Percentiles rank a stretch among this genome's conserved stretches.
Conservation (phyloP, 2,797 vertebrate genomes). For the Streptopelia turtur region DNA sequence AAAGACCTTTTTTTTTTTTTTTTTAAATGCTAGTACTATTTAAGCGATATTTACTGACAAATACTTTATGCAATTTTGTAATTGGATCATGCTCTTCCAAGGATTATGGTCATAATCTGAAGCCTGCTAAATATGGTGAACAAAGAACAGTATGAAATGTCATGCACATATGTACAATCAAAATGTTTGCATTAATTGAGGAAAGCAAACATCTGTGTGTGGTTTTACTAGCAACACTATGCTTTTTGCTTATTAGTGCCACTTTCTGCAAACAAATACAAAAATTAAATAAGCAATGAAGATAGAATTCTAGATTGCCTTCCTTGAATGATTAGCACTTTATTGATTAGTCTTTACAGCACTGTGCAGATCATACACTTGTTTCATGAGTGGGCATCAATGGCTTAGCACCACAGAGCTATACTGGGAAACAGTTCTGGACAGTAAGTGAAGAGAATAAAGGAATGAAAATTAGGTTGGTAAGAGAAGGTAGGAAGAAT, state of each 20-base stretch:
- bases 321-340: not conserved
- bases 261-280: not conserved
- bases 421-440: not conserved
- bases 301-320: not conserved
- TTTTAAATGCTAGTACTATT: not conserved
- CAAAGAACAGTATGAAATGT: not conserved
- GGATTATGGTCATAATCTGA: not conserved
- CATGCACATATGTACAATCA: not conserved
- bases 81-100: not conserved
- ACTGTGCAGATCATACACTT: not conserved
- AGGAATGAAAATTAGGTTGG: not conserved
- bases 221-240: not conserved
- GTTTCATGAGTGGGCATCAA: accelerated
- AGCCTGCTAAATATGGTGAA: not conserved
- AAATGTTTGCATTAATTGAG: not conserved
- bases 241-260: not conserved
- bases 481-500: not conserved
- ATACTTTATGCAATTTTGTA: not conserved
- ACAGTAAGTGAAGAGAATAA: not conserved
- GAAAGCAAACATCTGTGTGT: not conserved
- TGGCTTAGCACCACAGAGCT: not conserved
- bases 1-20: not conserved
- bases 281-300: not conserved
- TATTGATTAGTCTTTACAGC: not conserved
- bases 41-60: conserved; percentile 7